Percentiles rank a stretch among this genome's conserved stretches.
Conservation (phyloP, 1,140 invertebrate species). For the Drosophila asahinai region DNA sequence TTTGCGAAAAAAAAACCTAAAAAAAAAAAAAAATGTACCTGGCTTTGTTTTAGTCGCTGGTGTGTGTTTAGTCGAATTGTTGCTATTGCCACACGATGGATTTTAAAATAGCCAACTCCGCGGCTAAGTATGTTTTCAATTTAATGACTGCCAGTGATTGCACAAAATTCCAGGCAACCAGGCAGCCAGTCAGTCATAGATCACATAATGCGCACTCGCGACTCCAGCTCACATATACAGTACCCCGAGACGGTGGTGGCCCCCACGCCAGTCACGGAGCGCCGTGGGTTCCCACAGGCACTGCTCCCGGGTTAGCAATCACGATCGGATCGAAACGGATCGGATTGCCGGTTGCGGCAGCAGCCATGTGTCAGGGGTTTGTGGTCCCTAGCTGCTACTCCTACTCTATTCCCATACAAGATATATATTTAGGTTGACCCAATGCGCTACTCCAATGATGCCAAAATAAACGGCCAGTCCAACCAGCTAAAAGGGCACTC, state of each 20-base stretch:
- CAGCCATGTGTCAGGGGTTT: conserved; percentile 32
- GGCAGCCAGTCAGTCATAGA: conserved; percentile 29
- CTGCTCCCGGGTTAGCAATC: conserved; percentile 41
- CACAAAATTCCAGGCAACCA: conserved; percentile 59
- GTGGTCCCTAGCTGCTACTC: conserved; percentile 2
- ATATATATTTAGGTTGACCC: conserved; percentile 3
- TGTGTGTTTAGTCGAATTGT: conserved; percentile 54
- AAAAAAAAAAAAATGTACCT: conserved; percentile 13
- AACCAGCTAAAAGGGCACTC: conserved; percentile 8
- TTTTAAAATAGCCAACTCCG: conserved; percentile 70
- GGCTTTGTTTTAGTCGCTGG: conserved; percentile 54
- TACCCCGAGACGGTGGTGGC: conserved; percentile 6
- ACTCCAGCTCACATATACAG: conserved; percentile 15
- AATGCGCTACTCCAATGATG: conserved; percentile 10
- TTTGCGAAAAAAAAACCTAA: conserved; percentile 15
- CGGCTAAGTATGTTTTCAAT: conserved; percentile 63
- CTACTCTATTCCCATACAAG: not conserved
- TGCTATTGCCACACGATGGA: conserved; percentile 62
- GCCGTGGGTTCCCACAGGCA: conserved; percentile 52
- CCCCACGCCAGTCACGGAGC: conserved; percentile 23
- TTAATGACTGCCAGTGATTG: conserved; percentile 78
- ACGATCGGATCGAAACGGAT: conserved; percentile 31
- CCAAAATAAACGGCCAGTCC: conserved; percentile 2
- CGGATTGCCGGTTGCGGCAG: conserved; percentile 44
- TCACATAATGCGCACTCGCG: conserved; percentile 41